Base-by-base conservation (phyloP, 2,888 invertebrate genomes). In the Myopa testacea region DNA sequence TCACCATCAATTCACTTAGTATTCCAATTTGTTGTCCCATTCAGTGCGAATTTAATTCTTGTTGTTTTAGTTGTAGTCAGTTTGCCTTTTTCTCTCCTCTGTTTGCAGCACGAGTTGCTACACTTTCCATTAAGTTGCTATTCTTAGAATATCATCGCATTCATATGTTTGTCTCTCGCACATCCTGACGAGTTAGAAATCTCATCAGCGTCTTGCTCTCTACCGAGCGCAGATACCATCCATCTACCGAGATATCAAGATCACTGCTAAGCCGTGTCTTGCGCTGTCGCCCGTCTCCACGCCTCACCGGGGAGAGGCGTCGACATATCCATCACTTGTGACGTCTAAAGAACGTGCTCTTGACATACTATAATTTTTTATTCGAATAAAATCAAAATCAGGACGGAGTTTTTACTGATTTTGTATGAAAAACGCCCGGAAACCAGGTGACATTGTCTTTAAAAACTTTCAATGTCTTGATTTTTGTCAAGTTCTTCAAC, bases 11-110 rank as follows among this genome's bases (percentile, higher is more conserved):
- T 82, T 82, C 82, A 80, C 81, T 84, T 82, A 82, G 82, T 81
- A 81, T 83, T 82, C 81, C 84, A 84, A 84, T 84, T 83, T 83
- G 83, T 81, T 82, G 79, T 81, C 81, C 82, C 80, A 83, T 84
- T 84, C 82, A 83, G 81, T 81, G 80, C 80, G 80, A 84, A 83
- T 83, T 84, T 82, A 81, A 80, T 62, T 70, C 40, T 55, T 34
- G 58, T 63, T 73, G n/a, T 83, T 83, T 82, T 81, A 82, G 79
- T 81, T 80, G 81, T 80, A 83, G 83, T 84, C 82, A 83, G 81
- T 81, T 80, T 80, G 80, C 83, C 82, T 83, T 83, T 82, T 12
- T 34, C 4, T 34, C 45, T 19, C 0, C 4, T 34, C 50, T 52
- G 45, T 38, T 19, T 71, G n/a, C 19, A 26, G 58, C 50, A 12